Conservation (phyloP, 2,113 vertebrate species). For the Psettodes erumei region DNA sequence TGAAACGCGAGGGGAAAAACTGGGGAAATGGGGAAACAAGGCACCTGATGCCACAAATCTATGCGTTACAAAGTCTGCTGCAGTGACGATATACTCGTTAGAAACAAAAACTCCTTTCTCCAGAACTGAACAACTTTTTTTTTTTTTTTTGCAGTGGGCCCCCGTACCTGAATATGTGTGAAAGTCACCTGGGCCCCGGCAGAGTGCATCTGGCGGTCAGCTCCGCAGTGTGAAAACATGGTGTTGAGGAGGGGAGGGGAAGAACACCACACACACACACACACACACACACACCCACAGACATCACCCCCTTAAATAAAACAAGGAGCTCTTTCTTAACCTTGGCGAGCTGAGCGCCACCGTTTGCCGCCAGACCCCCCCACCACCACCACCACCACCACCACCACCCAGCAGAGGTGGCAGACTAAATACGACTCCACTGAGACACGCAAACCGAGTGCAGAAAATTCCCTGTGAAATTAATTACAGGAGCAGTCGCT, state of each 20-base stretch:
- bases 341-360: conserved; percentile 18
- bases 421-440: conserved; percentile 58
- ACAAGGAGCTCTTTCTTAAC: conserved; percentile 68
- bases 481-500: conserved; percentile 63
- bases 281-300: too few species aligned
- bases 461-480: conserved; percentile 71
- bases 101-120: too few species aligned
- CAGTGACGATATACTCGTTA: too few species aligned
- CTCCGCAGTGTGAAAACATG: conserved; percentile 15
- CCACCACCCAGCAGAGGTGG: conserved; percentile 53
- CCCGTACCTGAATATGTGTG: not conserved
- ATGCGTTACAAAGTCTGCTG: not conserved
- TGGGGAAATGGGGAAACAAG: too few species aligned
- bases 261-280: too few species aligned
- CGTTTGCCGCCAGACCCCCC: conserved; percentile 30
- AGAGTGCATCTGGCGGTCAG: conserved; percentile 28
- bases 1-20: not conserved
- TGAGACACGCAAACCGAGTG: conserved; percentile 50
- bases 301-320: conserved; percentile 30
- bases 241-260: conserved; percentile 36
- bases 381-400: too few species aligned
- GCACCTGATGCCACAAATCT: not conserved
- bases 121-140: too few species aligned
- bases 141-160: not conserved
- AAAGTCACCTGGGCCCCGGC: conserved; percentile 7